These are phyloP conservation scores for Squalus acanthias DNA, from an alignment of 2,797 vertebrate species.

Conservation along the genomic window DNA sequence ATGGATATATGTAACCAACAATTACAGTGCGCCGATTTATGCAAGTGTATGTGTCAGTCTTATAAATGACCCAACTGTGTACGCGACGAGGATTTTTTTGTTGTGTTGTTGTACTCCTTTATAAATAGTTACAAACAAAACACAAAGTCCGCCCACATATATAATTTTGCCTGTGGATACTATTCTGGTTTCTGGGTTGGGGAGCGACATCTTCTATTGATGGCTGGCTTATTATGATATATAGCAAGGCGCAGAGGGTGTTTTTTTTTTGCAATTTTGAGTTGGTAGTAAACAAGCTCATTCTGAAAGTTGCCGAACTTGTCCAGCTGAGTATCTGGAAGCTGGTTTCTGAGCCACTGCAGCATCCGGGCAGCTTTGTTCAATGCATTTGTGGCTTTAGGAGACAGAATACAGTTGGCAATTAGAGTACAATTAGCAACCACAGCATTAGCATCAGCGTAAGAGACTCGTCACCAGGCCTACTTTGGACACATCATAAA, in stretches of 20 bases:
- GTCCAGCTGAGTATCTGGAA: neutral
- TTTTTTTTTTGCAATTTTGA: neutral
- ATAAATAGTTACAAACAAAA: constrained; percentile 18
- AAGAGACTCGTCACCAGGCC: neutral
- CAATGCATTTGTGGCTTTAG: neutral
- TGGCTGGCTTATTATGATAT: neutral
- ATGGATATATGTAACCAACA: neutral
- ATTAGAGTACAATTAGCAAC: neutral
- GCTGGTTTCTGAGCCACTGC: neutral
- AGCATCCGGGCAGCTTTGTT: neutral
- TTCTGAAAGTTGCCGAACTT: neutral
- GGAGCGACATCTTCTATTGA: neutral
- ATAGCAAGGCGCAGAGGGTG: neutral
- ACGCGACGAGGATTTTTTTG: neutral
- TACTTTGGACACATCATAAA: neutral
- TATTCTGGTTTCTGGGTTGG: constrained; percentile 5
- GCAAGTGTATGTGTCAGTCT: neutral
- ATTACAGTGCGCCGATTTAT: neutral
- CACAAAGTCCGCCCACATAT: neutral
- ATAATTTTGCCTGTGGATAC: neutral
- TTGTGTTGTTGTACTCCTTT: neutral
- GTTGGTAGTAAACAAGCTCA: neutral
- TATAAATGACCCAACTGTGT: neutral
- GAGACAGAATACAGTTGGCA: neutral
- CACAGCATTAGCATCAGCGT: neutral